Evolutionary conservation across 2,888 invertebrate genomes (phyloP).

Genomic region (Epistrophe eligans): DNA sequence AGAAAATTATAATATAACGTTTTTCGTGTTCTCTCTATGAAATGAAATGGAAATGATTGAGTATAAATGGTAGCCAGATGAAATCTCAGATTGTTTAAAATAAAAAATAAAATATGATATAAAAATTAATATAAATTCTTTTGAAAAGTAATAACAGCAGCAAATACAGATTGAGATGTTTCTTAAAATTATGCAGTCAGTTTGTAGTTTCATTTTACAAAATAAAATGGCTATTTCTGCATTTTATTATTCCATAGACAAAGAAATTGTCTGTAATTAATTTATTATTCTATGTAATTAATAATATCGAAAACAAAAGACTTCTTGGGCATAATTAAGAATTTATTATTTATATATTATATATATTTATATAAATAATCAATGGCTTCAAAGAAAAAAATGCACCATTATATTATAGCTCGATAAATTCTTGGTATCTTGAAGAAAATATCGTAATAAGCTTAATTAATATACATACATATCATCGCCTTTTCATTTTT

Average conservation of each 20-base stretch:
- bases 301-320: not conserved
- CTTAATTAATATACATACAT: too few species aligned
- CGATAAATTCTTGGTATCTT: too few species aligned
- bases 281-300: not conserved
- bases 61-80: not conserved
- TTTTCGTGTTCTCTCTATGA: not conserved
- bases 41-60: not conserved
- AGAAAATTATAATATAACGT: not conserved
- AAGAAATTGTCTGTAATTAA: too few species aligned
- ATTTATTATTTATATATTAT: too few species aligned
- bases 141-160: not conserved
- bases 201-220: not conserved
- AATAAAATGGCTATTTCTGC: not conserved
- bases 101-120: not conserved
- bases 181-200: not conserved
- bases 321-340: not conserved
- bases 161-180: not conserved
- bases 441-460: too few species aligned
- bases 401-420: too few species aligned
- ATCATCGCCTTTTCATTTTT: too few species aligned
- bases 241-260: not conserved
- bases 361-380: too few species aligned
- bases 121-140: not conserved
- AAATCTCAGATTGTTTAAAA: not conserved
- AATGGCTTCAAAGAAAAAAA: too few species aligned